Base-by-base conservation (phyloP, 2,797 vertebrate species). In the Premnoplex brunnescens region DNA sequence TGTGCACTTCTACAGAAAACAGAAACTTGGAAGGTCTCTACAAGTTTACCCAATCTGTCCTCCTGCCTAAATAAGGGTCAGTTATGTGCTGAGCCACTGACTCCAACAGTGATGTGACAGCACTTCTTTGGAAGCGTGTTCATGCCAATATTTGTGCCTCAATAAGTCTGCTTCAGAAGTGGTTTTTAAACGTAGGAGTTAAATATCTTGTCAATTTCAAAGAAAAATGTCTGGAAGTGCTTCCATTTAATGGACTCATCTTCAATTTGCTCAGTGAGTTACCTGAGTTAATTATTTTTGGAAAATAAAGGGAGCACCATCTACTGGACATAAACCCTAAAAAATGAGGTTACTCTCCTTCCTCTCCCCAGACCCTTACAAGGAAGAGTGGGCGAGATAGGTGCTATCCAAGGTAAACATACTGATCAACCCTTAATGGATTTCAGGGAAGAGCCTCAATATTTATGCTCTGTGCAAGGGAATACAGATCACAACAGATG, bases 401-500 rank as follows among this genome's bases (percentile, higher is more conserved):
- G 20, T 41, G n/a, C 2, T 59, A 76, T 12, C 27, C n/a, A 10
- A 48, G 14, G 22, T 32, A 73, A 69, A 22, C 19, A n/a, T 5
- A 32, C 24, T 48, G 20, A 66, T 27, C 37, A 62, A 8, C n/a
- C 32, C 20, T 4, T 37, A 43, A 12, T 6, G 27, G 32, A 36
- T 71, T 74, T 86, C 72, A 86, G 64, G 63, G 24, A 12, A 64
- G 49, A 54, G 7, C 28, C 46, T n/a, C 36, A 59, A 15, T 52
- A 63, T 30, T 41, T 80, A 26, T 52, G 21, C 62, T 85, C 37
- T 51, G 16, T 52, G 34, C 7, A 39, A 48, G 19, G 30, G 34
- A 37, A 30, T 9, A 43, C 26, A 72, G 62, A 22, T 22, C 0
- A 0, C 8, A 48, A 85, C 21, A 56, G 41, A 68, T 2, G 2